phyloP scores from a whole-genome alignment of 2,113 vertebrate species.

The Panurus biarmicus region DNA sequence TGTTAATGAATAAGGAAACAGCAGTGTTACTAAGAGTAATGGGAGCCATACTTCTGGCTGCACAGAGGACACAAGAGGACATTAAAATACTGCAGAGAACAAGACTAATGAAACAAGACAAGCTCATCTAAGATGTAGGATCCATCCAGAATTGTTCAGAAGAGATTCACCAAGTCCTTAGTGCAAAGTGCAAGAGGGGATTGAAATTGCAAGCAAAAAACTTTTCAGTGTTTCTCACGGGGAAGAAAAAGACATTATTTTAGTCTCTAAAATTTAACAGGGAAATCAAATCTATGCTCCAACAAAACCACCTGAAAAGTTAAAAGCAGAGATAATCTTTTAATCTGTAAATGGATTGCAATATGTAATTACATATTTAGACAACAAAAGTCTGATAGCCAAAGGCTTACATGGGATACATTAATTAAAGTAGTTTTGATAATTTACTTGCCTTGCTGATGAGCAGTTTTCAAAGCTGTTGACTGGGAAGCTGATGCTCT shows the following conservation, averaged over 20 bases:
- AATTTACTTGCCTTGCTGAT: background rate
- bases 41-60: background rate
- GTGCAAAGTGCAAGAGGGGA: background rate
- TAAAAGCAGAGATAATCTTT: background rate
- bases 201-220: background rate
- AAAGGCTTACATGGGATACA: background rate
- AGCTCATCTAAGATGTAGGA: background rate
- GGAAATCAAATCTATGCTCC: background rate
- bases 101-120: background rate
- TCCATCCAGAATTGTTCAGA: background rate
- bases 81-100: background rate
- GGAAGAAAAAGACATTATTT: background rate
- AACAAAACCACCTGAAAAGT: background rate
- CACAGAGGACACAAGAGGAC: background rate
- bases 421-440: slow-evolving; percentile 4
- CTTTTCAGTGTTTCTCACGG: background rate
- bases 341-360: background rate
- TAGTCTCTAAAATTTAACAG: background rate
- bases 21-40: background rate
- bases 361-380: slow-evolving; percentile 11
- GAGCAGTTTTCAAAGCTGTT: slow-evolving; percentile 8
- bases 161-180: background rate
- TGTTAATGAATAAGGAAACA: background rate
- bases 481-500: background rate
- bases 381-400: background rate